Conservation (phyloP, 2,797 vertebrate genomes). For the Alcedo quadribrachys region DNA sequence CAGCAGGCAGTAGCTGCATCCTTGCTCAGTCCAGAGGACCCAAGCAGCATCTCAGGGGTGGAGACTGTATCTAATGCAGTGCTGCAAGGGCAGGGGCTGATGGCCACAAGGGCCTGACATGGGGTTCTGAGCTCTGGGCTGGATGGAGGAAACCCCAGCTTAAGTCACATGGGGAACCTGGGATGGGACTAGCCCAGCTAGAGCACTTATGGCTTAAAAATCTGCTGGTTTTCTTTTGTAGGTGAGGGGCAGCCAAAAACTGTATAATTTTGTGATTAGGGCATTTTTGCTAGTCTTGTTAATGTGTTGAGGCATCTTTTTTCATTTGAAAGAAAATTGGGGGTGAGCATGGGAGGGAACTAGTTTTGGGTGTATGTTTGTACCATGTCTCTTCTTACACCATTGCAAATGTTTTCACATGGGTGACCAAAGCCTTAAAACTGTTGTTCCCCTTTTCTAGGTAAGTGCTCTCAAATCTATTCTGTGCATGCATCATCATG, state of each 20-base stretch:
- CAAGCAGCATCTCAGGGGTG: neutral
- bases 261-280: neutral
- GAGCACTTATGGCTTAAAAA: neutral
- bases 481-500: neutral
- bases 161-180: rapidly evolving
- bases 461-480: neutral
- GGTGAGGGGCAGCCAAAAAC: neutral
- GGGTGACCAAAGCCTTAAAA: neutral
- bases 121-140: rapidly evolving
- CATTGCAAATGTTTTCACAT: neutral
- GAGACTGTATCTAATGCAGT: neutral
- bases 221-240: neutral
- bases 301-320: neutral
- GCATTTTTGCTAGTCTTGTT: neutral
- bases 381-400: neutral
- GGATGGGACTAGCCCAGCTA: neutral
- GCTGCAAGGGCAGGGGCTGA: rapidly evolving
- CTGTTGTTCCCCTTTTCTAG: neutral
- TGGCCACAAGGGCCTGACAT: rapidly evolving
- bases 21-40: neutral
- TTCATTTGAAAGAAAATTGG: neutral
- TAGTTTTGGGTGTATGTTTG: neutral
- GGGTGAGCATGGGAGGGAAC: neutral
- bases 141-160: rapidly evolving
- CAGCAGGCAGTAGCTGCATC: neutral